These are phyloP conservation scores for Nerophis lumbriciformis DNA, from an alignment of 2,113 vertebrate species.

Conservation along the genomic window DNA sequence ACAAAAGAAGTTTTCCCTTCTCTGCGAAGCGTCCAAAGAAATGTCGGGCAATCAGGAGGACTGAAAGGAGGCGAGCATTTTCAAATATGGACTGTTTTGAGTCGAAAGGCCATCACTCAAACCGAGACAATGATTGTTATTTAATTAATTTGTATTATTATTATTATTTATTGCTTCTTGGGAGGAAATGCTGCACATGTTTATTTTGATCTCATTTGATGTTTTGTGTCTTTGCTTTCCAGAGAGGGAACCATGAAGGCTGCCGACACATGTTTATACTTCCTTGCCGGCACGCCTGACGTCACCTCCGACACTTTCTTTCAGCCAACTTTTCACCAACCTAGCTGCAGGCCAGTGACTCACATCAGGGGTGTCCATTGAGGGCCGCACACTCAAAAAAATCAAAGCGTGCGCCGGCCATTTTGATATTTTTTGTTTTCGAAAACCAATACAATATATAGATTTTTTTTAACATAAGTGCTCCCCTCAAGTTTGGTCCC, in stretches of 20 bases:
- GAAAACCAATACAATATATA: no score
- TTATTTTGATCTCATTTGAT: constrained; percentile 51
- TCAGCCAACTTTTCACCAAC: constrained; percentile 1
- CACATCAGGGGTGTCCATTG: neutral
- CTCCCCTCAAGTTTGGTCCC: no score
- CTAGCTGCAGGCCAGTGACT: constrained; percentile 16
- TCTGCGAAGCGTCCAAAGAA: constrained; percentile 47
- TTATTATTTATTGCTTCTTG: constrained; percentile 61
- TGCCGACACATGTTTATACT: constrained; percentile 35
- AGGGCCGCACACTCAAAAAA: no score
- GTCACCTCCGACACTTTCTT: constrained; percentile 46
- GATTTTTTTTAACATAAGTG: no score
- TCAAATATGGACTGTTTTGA: constrained; percentile 51
- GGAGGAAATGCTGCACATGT: constrained; percentile 60
- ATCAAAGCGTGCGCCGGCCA: no score
- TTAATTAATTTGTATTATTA: constrained; percentile 55
- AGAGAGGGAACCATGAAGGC: constrained; percentile 26
- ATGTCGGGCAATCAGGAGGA: constrained; percentile 4
- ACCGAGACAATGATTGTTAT: constrained; percentile 67
- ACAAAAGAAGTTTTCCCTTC: constrained; percentile 11
- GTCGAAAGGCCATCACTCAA: constrained; percentile 44
- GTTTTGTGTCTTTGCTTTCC: constrained; percentile 34
- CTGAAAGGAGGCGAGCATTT: constrained; percentile 38
- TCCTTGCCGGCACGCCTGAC: constrained; percentile 35
- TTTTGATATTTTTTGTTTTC: no score